phyloP scores from a whole-genome alignment of 2,888 invertebrate genomes.

The Harpagoxenus sublaevis region DNA sequence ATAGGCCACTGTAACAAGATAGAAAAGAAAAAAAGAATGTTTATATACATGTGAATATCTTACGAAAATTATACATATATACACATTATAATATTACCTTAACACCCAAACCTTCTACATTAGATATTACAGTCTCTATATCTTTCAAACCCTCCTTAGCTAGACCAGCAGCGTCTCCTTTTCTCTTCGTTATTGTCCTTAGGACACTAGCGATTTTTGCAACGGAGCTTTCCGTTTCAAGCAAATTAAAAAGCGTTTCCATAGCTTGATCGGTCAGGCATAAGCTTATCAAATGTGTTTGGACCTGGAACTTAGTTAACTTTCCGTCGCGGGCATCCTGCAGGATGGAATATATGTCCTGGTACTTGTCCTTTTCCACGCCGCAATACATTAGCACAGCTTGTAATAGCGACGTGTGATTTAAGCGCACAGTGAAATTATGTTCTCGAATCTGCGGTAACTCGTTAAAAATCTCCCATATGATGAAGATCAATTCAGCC shows the following conservation, averaged over 20 bases:
- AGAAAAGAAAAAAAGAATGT: conserved; percentile 5
- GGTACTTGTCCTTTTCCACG: conserved; percentile 90
- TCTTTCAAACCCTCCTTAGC: conserved; percentile 92
- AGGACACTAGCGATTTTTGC: conserved; percentile 89
- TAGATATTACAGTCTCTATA: conserved; percentile 91
- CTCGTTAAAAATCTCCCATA: conserved; percentile 91
- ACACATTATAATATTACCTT: conserved; percentile 87
- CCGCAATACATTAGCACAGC: conserved; percentile 93
- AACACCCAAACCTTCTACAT: conserved; percentile 92
- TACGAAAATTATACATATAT: not conserved
- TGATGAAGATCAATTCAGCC: conserved; percentile 94
- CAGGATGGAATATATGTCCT: conserved; percentile 87
- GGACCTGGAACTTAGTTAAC: conserved; percentile 90
- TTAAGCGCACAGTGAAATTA: conserved; percentile 91
- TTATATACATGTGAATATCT: not conserved
- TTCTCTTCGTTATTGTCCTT: conserved; percentile 90
- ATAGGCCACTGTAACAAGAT: conserved; percentile 87
- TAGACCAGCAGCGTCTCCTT: conserved; percentile 89
- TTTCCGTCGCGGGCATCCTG: conserved; percentile 88
- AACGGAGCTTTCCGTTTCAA: conserved; percentile 90
- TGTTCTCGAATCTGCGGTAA: conserved; percentile 89
- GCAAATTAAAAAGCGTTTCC: conserved; percentile 89
- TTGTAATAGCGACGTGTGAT: conserved; percentile 92
- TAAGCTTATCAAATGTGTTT: conserved; percentile 90
- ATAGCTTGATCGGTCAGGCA: conserved; percentile 91